Evolutionary conservation across 2,113 vertebrate species (phyloP).

Genomic region (Embiotoca jacksoni): DNA sequence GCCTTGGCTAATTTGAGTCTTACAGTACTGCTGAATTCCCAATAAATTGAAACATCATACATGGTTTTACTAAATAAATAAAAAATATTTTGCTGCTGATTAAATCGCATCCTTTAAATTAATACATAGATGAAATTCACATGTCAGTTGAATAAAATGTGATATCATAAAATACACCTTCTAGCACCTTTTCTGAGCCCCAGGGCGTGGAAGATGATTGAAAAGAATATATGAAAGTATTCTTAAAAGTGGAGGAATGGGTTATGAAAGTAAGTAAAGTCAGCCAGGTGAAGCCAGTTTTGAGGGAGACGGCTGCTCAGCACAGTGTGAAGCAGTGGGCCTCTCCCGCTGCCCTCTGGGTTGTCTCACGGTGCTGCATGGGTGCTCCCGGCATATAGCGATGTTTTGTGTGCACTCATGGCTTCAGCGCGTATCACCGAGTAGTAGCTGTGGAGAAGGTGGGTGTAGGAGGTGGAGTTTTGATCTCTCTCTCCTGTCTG

Average conservation of each 20-base stretch:
- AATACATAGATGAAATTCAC: background rate
- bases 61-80: slow-evolving; percentile 9
- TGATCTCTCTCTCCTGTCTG: slow-evolving; percentile 59
- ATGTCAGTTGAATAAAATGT: background rate
- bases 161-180: slow-evolving; percentile 20
- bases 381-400: slow-evolving; percentile 23
- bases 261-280: slow-evolving; percentile 28
- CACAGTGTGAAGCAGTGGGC: slow-evolving; percentile 42
- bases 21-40: slow-evolving; percentile 37
- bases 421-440: slow-evolving; percentile 57
- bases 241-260: slow-evolving; percentile 9
- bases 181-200: slow-evolving; percentile 1
- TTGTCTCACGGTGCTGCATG: slow-evolving; percentile 62
- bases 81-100: background rate
- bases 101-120: background rate
- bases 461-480: slow-evolving; percentile 61
- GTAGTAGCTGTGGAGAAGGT: slow-evolving; percentile 63
- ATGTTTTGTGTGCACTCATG: slow-evolving; percentile 49
- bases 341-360: slow-evolving; percentile 59
- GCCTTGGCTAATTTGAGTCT: slow-evolving; percentile 31
- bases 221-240: slow-evolving; percentile 6
- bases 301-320: slow-evolving; percentile 45
- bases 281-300: slow-evolving; percentile 33
- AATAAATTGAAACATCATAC: slow-evolving; percentile 27
- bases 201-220: background rate